A percentile compares a stretch with the other conserved stretches of the same genome.
Conservation (phyloP, 2,113 vertebrate species). For the Pogonocichla stellata region DNA sequence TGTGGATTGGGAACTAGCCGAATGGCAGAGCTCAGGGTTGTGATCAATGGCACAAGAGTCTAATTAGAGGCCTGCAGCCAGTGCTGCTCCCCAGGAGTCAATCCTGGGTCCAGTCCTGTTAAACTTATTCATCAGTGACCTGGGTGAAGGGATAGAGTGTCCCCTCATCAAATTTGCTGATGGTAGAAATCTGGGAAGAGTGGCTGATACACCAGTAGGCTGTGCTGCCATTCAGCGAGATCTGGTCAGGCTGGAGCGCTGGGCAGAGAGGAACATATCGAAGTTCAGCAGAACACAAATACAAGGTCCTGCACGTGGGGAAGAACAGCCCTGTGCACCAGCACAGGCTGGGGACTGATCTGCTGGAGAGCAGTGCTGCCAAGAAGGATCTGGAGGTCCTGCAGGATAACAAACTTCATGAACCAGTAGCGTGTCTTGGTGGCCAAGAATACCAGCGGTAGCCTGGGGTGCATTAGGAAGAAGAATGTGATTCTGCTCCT, state of each 20-base stretch:
- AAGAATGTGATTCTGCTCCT: background rate
- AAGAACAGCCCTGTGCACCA: accelerated
- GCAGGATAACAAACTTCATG: accelerated
- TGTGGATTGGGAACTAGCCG: accelerated
- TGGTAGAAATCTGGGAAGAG: background rate
- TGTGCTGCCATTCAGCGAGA: background rate
- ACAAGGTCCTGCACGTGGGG: background rate
- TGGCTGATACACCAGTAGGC: background rate
- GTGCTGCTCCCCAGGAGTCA: accelerated
- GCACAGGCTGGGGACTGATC: background rate
- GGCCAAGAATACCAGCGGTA: accelerated
- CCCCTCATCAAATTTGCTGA: background rate
- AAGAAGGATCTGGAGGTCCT: background rate
- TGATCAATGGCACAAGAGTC: background rate
- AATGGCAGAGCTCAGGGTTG: background rate
- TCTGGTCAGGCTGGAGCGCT: background rate
- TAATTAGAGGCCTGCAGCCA: background rate
- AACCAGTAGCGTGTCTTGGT: background rate
- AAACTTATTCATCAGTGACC: background rate
- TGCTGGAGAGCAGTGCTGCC: background rate
- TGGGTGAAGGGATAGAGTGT: background rate
- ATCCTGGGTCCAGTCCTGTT: background rate
- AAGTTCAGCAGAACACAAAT: background rate
- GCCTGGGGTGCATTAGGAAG: background rate
- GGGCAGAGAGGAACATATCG: background rate